Evolutionary conservation across 1,140 invertebrate genomes (phyloP), one percentile per base, ranked within the genome.

Genomic region (Gryllus bimaculatus): DNA sequence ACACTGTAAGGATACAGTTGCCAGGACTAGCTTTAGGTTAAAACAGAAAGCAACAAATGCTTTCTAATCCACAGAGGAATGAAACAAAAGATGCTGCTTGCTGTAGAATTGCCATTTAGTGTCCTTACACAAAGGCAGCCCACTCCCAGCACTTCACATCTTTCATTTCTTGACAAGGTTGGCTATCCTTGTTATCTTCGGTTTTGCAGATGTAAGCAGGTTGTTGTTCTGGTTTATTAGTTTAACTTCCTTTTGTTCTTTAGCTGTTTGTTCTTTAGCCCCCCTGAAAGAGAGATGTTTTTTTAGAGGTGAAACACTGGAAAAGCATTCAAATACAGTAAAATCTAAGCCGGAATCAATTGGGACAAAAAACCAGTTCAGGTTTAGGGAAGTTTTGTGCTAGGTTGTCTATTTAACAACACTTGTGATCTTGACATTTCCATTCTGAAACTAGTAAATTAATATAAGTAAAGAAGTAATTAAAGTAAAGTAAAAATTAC

Each of bases 161-260:
- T 18, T 78, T 86, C 86, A 87, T 82, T 87, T 87, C 81, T 87
- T 87, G 74, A 86, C 86, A 48, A 87, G 80, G 81, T 83, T 86
- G 74, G 85, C 86, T 86, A 87, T 85, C 83, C 86, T 85, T 80
- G 85, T 85, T 79, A 86, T 81, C 79, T 86, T 85, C 10, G 86
- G 86, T 79, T 85, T 78, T 20, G 74, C 26, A n/a, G 47, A 18
- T 78, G 83, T 85, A 20, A 85, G 84, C 18, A 84, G 77, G 21
- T 83, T 85, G 82, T 86, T 87, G 80, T 85, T 86, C 74, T 83
- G 83, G 39, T 80, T 82, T 15, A 78, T 47, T 39, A 79, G 26
- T 26, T 79, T 66, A 21, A 74, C 10, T 12, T 80, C 79, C 26
- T 84, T 84, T 78, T 86, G 84, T 80, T 87, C 86, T 82, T 87